These are phyloP conservation scores for Pollenia griseotomentosa DNA, from an alignment of 2,888 invertebrate species.

Conservation along the genomic window DNA sequence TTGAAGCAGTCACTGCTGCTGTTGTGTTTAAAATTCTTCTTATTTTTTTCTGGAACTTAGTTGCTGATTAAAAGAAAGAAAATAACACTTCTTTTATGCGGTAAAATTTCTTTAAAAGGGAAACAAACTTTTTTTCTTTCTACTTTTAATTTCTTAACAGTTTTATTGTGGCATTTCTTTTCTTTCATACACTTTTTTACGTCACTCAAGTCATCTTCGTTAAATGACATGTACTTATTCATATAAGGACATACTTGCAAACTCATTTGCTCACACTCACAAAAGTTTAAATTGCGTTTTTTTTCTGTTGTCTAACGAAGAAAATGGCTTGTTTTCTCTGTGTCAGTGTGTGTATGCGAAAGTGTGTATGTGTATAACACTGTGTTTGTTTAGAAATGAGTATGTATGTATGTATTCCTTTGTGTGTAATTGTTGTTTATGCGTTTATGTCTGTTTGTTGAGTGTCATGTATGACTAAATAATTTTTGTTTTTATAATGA, in stretches of 20 bases:
- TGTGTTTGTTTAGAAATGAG: background rate
- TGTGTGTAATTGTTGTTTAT: too few species aligned
- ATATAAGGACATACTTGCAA: slow-evolving; percentile 13
- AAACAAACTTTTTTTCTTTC: background rate
- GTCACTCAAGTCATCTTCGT: slow-evolving; percentile 26
- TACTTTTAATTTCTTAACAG: background rate
- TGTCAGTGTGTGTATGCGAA: background rate
- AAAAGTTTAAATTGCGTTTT: slow-evolving; percentile 28
- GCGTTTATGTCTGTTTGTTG: background rate
- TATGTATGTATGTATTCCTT: background rate
- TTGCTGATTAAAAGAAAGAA: slow-evolving; percentile 1
- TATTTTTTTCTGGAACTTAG: background rate
- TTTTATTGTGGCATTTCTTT: slow-evolving; percentile 22
- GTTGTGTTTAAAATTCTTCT: too few species aligned
- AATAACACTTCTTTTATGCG: slow-evolving; percentile 13
- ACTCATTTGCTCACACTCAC: slow-evolving; percentile 1
- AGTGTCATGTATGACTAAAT: slow-evolving; percentile 38
- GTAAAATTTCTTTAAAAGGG: slow-evolving; percentile 17
- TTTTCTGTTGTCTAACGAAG: background rate
- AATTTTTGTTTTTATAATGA: slow-evolving; percentile 41
- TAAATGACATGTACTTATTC: slow-evolving; percentile 38
- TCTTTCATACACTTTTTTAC: background rate
- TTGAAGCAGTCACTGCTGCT: background rate
- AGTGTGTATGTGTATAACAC: background rate
- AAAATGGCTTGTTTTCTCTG: slow-evolving; percentile 13